A percentile compares a stretch with the other conserved stretches of the same genome.
Conservation (phyloP, 2,113 vertebrate genomes). For the Rhombomys opimus region DNA sequence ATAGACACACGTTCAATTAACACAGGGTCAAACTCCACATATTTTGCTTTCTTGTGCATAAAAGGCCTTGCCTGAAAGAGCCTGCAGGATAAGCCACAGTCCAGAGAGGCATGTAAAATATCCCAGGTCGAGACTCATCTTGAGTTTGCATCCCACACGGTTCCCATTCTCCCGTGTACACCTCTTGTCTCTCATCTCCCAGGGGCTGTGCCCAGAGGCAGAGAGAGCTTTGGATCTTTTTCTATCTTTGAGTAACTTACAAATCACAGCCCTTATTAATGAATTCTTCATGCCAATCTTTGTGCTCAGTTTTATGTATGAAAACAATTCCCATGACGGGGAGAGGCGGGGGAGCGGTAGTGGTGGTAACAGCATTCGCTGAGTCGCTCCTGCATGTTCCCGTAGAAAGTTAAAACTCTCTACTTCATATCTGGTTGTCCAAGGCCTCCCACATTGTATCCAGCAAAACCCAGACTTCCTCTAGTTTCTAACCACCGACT, state of each 20-base stretch:
- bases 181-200: background rate
- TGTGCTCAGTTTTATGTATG: background rate
- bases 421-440: background rate
- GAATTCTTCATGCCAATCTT: background rate
- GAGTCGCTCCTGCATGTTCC: background rate
- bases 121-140: too few relatives aligned
- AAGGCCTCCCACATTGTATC: background rate
- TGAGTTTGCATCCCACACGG: too few relatives aligned
- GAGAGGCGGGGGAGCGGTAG: background rate
- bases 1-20: background rate
- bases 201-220: background rate
- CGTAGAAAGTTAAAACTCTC: background rate
- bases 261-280: background rate
- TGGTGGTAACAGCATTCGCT: background rate
- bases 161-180: fast-evolving
- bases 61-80: background rate
- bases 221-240: background rate
- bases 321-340: background rate
- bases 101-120: background rate
- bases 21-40: background rate
- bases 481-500: background rate
- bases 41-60: background rate
- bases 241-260: background rate
- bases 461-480: background rate
- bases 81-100: background rate